A percentile compares a stretch with the other conserved stretches of the same genome.
phyloP scores from a whole-genome alignment of 2,113 vertebrate species.

The Labrus mixtus region DNA sequence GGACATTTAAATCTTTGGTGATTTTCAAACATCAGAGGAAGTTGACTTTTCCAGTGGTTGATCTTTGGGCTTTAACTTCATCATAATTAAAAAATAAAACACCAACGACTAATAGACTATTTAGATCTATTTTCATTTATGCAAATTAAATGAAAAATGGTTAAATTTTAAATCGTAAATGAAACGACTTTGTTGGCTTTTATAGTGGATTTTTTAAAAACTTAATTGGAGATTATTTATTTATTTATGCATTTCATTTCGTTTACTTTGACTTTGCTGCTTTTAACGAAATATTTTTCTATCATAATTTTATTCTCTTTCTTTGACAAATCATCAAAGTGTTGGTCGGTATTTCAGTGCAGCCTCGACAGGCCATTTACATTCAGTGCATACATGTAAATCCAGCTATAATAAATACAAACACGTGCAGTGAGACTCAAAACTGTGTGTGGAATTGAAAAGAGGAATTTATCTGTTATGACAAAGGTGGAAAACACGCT shows the following conservation, averaged over 20 bases:
- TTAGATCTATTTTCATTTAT: slow-evolving; percentile 13
- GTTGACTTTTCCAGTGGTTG: neutral
- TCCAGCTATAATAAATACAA: neutral
- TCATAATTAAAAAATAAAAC: slow-evolving; percentile 11
- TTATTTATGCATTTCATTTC: slow-evolving; percentile 38
- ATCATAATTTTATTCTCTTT: neutral
- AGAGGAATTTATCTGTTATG: neutral
- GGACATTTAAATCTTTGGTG: neutral
- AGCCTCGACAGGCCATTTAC: slow-evolving; percentile 37
- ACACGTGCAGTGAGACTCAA: neutral
- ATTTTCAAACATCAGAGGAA: neutral
- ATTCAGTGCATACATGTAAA: slow-evolving; percentile 49
- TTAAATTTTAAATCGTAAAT: neutral
- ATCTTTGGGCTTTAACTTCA: neutral
- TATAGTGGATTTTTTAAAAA: neutral
- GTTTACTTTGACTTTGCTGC: slow-evolving; percentile 9
- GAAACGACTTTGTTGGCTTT: neutral
- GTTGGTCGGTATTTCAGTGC: neutral
- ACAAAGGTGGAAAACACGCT: fast-evolving
- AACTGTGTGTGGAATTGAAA: neutral
- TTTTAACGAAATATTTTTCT: neutral
- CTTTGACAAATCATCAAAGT: neutral
- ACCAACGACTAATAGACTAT: too few species aligned
- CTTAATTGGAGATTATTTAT: slow-evolving; percentile 1
- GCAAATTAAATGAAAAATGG: neutral